Evolutionary conservation across 2,888 invertebrate genomes (phyloP).

Genomic region (Drymonia ruficornis): DNA sequence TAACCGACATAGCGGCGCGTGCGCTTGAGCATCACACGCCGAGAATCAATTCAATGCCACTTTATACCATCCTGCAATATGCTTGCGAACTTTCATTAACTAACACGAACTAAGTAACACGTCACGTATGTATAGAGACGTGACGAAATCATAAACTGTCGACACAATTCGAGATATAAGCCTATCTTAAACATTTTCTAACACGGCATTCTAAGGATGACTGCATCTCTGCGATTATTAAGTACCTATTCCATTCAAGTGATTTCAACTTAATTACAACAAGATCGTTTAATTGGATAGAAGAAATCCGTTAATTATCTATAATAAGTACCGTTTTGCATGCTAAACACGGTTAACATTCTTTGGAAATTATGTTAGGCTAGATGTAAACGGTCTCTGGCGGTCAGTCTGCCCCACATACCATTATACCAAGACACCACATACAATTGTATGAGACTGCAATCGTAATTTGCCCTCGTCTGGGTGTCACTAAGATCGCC

Average conservation of each 20-base stretch:
- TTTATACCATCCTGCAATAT: slow-evolving; percentile 41
- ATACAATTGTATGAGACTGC: no score
- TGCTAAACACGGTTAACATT: not conserved
- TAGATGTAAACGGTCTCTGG: slow-evolving; percentile 46
- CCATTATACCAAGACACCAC: no score
- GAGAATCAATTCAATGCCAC: slow-evolving; percentile 54
- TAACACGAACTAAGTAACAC: slow-evolving; percentile 21
- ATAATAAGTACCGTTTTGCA: not conserved
- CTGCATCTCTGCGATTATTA: not conserved
- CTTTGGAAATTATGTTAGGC: slow-evolving; percentile 23
- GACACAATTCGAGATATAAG: not conserved
- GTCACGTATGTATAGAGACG: slow-evolving; percentile 6
- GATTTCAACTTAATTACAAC: not conserved
- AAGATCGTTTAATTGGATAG: not conserved
- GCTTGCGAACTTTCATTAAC: slow-evolving; percentile 36
- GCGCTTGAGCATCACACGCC: slow-evolving; percentile 56
- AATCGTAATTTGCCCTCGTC: no score
- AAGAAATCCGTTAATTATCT: not conserved
- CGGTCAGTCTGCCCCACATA: no score
- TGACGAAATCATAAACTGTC: not conserved
- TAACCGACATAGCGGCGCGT: slow-evolving; percentile 49
- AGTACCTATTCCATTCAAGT: not conserved
- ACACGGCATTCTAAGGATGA: not conserved
- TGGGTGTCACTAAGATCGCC: no score
- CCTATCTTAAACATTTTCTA: not conserved